A percentile compares a stretch with the other conserved stretches of the same genome.
Conservation (phyloP, 1,140 invertebrate genomes). For the Caenorhabditis remanei region DNA sequence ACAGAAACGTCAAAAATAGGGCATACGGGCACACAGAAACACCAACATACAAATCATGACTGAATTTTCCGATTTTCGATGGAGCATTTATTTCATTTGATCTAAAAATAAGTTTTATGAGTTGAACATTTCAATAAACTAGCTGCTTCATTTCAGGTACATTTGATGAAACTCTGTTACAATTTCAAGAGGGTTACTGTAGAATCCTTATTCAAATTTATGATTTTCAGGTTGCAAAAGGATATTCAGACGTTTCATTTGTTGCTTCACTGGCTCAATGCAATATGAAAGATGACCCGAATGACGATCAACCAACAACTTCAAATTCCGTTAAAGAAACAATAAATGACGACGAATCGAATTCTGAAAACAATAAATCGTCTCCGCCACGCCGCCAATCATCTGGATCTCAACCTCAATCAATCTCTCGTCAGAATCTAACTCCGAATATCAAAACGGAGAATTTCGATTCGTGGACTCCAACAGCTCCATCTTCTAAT, state of each 20-base stretch:
- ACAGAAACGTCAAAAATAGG: too few relatives aligned
- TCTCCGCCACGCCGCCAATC: conserved; percentile 43
- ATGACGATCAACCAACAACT: conserved; percentile 44
- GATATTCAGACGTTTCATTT: conserved; percentile 60
- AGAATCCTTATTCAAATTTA: neutral
- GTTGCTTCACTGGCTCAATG: conserved; percentile 43
- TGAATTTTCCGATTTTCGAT: too few relatives aligned
- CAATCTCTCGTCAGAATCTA: neutral
- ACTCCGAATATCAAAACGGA: conserved; percentile 13
- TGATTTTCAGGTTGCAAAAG: conserved; percentile 45
- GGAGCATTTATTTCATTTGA: too few relatives aligned
- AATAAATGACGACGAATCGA: conserved; percentile 30
- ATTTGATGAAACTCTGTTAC: too few relatives aligned
- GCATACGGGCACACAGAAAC: too few relatives aligned
- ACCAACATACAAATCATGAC: too few relatives aligned
- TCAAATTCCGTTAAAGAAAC: conserved; percentile 33
- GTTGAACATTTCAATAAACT: too few relatives aligned
- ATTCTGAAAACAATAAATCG: conserved; percentile 12
- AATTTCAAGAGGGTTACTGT: too few relatives aligned
- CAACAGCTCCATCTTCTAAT: neutral
- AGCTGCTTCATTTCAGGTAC: too few relatives aligned
- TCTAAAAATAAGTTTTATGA: too few relatives aligned
- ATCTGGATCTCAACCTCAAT: conserved; percentile 8
- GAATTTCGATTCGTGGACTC: conserved; percentile 27
- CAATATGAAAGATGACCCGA: conserved; percentile 45